Conservation (phyloP, 2,888 invertebrate genomes). For the Balanococcus diminutus region DNA sequence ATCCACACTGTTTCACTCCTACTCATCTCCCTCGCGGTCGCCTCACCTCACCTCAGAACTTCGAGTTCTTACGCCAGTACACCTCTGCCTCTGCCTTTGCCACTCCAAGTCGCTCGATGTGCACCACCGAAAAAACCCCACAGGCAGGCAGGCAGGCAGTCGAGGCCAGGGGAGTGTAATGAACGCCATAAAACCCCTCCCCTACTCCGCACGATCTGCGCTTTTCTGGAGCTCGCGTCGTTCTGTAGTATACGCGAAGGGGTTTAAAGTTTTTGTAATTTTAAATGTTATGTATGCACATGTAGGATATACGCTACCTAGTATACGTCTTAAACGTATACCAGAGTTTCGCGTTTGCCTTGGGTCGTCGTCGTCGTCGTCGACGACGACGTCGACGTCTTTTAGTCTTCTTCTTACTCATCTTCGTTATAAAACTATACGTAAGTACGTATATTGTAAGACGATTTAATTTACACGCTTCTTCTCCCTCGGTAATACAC, state of each 20-base stretch:
- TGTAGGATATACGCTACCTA: neutral
- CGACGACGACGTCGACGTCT: neutral
- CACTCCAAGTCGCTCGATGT: neutral
- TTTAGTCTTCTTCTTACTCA: neutral
- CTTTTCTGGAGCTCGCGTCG: too few species aligned
- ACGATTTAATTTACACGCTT: neutral
- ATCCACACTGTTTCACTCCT: neutral
- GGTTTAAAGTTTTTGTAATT: slow-evolving; percentile 9
- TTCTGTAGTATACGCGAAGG: neutral
- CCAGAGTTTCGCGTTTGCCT: neutral
- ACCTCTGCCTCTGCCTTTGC: neutral
- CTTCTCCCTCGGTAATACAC: neutral
- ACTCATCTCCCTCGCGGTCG: neutral
- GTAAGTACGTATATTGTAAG: neutral
- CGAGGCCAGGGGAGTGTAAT: neutral
- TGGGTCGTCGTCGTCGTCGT: neutral
- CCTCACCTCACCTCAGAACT: neutral
- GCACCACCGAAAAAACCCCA: too few species aligned
- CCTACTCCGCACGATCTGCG: neutral
- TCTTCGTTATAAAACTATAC: neutral
- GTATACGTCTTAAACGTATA: too few species aligned
- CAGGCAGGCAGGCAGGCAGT: neutral
- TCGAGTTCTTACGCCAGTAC: neutral
- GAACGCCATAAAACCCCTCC: neutral
- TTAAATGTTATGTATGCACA: neutral